These are phyloP conservation scores for Pipistrellus pygmaeus DNA, from an alignment of 2,797 vertebrate species.

Conservation along the genomic window DNA sequence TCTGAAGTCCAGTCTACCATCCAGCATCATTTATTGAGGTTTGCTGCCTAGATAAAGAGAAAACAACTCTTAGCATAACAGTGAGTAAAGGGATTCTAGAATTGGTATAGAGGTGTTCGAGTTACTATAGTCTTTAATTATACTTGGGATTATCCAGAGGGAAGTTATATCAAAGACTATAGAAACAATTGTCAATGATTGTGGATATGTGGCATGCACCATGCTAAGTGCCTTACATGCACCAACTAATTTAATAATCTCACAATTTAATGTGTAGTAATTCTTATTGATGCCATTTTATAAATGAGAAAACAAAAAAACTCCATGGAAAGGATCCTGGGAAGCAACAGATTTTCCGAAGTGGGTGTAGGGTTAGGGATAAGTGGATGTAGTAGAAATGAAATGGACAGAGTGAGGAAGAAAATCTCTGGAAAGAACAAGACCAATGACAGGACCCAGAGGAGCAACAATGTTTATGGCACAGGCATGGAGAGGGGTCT, in stretches of 20 bases:
- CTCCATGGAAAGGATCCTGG: neutral
- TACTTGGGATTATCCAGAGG: neutral
- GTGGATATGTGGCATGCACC: neutral
- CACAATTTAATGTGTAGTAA: neutral
- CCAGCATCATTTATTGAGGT: neutral
- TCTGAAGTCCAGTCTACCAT: neutral
- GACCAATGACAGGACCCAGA: neutral
- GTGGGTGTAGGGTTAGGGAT: neutral
- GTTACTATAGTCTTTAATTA: neutral
- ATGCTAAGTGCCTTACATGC: neutral
- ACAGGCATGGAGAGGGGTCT: neutral
- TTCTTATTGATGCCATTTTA: neutral
- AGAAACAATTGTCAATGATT: neutral
- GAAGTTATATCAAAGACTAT: neutral
- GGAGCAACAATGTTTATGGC: neutral
- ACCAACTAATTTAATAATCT: neutral
- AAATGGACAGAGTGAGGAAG: neutral
- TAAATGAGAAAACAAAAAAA: neutral
- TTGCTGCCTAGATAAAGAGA: neutral
- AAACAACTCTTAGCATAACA: neutral
- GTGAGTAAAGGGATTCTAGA: neutral
- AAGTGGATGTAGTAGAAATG: neutral
- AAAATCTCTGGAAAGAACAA: slow-evolving; percentile 1
- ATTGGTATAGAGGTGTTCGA: neutral
- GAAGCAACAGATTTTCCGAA: neutral